Evolutionary conservation across 2,797 vertebrate genomes (phyloP).

Genomic region (Pelobates cultripes): DNA sequence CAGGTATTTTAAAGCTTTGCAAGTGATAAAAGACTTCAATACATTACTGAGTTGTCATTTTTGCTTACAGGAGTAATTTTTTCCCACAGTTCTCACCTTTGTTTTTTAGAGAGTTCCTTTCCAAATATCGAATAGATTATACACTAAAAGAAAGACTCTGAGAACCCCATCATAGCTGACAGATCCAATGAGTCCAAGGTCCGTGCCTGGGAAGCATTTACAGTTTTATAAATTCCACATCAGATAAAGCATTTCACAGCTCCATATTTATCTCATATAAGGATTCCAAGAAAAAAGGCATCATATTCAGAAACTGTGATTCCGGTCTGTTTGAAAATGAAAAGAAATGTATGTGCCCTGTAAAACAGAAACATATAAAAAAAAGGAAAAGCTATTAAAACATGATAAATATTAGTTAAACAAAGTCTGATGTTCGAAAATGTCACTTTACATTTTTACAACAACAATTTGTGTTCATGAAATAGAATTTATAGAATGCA

Average conservation of each 20-base stretch:
- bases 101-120: slow-evolving; percentile 23
- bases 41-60: slow-evolving; percentile 28
- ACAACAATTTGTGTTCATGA: no score
- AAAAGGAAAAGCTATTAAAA: background rate
- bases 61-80: slow-evolving; percentile 9
- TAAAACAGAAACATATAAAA: slow-evolving; percentile 14
- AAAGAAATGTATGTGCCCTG: slow-evolving; percentile 25
- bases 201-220: slow-evolving; percentile 39
- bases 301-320: slow-evolving; percentile 25
- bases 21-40: slow-evolving; percentile 17
- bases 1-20: slow-evolving; percentile 12
- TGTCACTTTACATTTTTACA: no score
- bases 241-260: slow-evolving; percentile 48
- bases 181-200: slow-evolving; percentile 43
- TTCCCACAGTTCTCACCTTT: slow-evolving; percentile 16
- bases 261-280: slow-evolving; percentile 43
- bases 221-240: slow-evolving; percentile 50
- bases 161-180: slow-evolving; percentile 51
- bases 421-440: no score
- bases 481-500: no score
- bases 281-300: slow-evolving; percentile 32
- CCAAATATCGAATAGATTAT: slow-evolving; percentile 35
- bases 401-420: no score
- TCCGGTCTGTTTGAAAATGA: slow-evolving; percentile 25
- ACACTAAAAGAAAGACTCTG: slow-evolving; percentile 40